Evolutionary conservation across 2,113 vertebrate species (phyloP), one percentile per base, ranked within the genome.

Genomic region (Anhinga anhinga): DNA sequence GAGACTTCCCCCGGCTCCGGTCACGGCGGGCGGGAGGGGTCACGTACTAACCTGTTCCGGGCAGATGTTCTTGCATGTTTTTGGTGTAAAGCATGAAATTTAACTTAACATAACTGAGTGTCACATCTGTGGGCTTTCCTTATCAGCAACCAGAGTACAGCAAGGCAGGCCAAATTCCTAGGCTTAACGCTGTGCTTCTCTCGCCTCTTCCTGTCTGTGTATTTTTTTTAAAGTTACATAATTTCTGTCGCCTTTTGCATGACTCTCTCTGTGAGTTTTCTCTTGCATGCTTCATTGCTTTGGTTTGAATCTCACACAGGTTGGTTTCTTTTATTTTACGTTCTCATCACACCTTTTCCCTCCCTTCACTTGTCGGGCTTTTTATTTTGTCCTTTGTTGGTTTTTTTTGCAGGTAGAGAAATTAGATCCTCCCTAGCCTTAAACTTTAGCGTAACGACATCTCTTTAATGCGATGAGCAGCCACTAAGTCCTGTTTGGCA

Each of bases 61-160:
- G 97, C 42, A 9, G 93, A 87, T 96, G 82, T 92, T 90, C 83
- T 86, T 98, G 98, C 98, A 98, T 98, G 98, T 78, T 97, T 96
- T 96, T 97, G 98, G 97, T 96, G 88, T 98, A 97, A 96, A 97
- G 98, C 98, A 98, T 99, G 99, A 96, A 93, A 95, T 97, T 98
- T 98, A 98, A 98, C 98, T 93, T 99, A 98, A 98, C 93, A 71
- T 98, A 98, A 98, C 97, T 98, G 99, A 99, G 99, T 99, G 98
- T 99, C 99, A 99, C 99, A 99, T 99, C 99, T 99, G 98, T 99
- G 99, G 99, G 98, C 97, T 98, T 98, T 98, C 96, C 98, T 98
- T 95, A 94, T 86, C 97, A 97, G 96, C 81, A 91, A 86, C 77
- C 90, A 86, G 79, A 82, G 94, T 95, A 95, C 96, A 97, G 93